Conservation (phyloP, 2,797 vertebrate species). For the Choloepus didactylus region DNA sequence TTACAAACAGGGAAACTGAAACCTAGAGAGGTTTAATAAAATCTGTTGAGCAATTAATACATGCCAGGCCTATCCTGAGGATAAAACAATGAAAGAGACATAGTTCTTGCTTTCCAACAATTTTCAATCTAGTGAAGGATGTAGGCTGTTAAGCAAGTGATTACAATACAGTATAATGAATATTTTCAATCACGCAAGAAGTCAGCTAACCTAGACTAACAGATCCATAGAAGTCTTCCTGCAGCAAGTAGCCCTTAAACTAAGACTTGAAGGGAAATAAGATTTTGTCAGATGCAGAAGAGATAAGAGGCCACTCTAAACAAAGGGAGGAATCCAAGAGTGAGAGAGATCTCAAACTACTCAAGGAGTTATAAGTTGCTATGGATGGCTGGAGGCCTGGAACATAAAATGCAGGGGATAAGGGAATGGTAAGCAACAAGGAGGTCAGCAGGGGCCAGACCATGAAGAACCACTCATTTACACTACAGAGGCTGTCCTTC, state of each 20-base stretch:
- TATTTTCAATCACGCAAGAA: background rate
- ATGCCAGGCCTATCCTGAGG: background rate
- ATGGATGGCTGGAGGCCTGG: background rate
- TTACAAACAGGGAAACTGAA: constrained; percentile 35
- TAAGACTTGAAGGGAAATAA: background rate
- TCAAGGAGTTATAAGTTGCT: background rate
- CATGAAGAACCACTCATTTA: background rate
- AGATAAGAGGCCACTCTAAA: background rate
- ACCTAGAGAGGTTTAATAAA: background rate
- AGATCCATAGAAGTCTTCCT: background rate
- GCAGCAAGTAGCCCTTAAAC: background rate
- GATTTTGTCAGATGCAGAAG: background rate
- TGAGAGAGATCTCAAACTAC: background rate
- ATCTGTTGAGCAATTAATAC: constrained; percentile 11
- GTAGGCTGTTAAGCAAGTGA: background rate
- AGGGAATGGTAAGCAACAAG: background rate
- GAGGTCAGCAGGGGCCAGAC: background rate
- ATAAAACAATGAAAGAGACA: constrained; percentile 33
- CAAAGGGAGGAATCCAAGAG: background rate
- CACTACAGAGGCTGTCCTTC: background rate
- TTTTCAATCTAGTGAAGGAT: background rate
- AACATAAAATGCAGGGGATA: background rate
- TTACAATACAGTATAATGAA: background rate
- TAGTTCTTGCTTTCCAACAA: background rate
- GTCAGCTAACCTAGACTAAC: background rate